Base-by-base conservation (phyloP, 2,113 vertebrate species). In the Nycticebus coucang region DNA sequence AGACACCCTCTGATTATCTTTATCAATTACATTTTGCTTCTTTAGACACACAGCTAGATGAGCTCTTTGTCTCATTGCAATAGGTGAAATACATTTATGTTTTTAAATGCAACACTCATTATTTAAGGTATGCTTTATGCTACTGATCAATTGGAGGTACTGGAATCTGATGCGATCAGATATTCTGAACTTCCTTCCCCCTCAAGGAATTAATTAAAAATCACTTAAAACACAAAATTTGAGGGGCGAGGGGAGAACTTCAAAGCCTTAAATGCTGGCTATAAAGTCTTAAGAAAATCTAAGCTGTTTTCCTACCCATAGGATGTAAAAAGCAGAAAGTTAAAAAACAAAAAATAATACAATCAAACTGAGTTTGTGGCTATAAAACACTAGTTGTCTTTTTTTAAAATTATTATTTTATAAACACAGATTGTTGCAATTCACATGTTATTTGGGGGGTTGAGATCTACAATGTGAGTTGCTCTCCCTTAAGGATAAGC, bases 21-120 rank as follows among this genome's bases (percentile, higher is more conserved):
- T 98, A 97, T 97, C 96, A 97, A 78, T 97, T 98, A 97, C 91
- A 97, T 97, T 98, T 97, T 97, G 95, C 95, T 97, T 97, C 97
- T 97, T 97, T 97, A 86, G 97, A 96, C 50, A 93, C 87, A 89
- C 26, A 93, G n/a, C 7, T 80, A 85, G 69, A 78, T 17, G 22
- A 86, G 55, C 7, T 37, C 21, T 96, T 95, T 90, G 45, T 66
- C 30, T 89, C 74, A 60, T 37, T 69, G 37, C 7, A 12, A 37
- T 24, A n/a, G 5, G 22, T 62, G 78, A 91, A 93, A 79, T 41
- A 71, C 41, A 93, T 62, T 92, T 96, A n/a, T 50, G 45, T 60
- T 91, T 97, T 94, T 35, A 93, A 88, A 93, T 69, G 85, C 10
- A 71, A n/a, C 28, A 87, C 55, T 89, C 72, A 74, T 79, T 94